Percentiles rank a stretch among this genome's conserved stretches.
These are phyloP conservation scores for Lasioglossum baleicum DNA, from an alignment of 1,140 invertebrate genomes.

Conservation along the genomic window DNA sequence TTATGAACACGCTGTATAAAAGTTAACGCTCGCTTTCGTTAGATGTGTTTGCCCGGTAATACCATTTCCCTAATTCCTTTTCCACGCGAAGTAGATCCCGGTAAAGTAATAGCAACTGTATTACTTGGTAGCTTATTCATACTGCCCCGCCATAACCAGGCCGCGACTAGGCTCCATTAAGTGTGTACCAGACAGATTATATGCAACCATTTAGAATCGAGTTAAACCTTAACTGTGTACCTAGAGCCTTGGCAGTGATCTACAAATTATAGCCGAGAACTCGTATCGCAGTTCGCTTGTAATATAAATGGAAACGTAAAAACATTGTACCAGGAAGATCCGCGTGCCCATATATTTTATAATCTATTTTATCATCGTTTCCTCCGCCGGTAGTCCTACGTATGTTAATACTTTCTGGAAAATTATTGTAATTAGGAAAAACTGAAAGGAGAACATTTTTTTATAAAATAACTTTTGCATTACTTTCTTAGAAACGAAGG, in stretches of 20 bases:
- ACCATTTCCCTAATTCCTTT: constrained; percentile 6
- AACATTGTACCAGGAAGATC: neutral
- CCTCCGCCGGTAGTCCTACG: no score
- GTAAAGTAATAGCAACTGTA: constrained; percentile 4
- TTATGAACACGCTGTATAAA: neutral
- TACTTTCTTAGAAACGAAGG: no score
- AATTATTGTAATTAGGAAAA: no score
- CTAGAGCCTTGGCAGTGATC: neutral
- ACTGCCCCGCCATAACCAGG: constrained; percentile 2
- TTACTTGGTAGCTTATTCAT: constrained; percentile 4
- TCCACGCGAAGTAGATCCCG: neutral
- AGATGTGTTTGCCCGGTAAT: neutral
- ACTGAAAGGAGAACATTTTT: no score
- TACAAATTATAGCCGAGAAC: neutral
- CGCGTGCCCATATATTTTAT: neutral
- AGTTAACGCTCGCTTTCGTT: constrained; percentile 3
- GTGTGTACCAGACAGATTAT: constrained; percentile 6
- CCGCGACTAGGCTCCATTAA: constrained; percentile 5
- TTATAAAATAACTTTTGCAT: no score
- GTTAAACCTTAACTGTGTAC: constrained; percentile 6
- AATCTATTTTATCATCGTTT: neutral
- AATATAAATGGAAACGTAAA: neutral
- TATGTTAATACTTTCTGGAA: no score
- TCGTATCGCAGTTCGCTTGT: neutral
- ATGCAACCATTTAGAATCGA: constrained; percentile 2